A percentile compares a stretch with the other conserved stretches of the same genome.
Evolutionary conservation across 2,888 invertebrate genomes (phyloP).

Genomic region (Rugalucina vietnamica): DNA sequence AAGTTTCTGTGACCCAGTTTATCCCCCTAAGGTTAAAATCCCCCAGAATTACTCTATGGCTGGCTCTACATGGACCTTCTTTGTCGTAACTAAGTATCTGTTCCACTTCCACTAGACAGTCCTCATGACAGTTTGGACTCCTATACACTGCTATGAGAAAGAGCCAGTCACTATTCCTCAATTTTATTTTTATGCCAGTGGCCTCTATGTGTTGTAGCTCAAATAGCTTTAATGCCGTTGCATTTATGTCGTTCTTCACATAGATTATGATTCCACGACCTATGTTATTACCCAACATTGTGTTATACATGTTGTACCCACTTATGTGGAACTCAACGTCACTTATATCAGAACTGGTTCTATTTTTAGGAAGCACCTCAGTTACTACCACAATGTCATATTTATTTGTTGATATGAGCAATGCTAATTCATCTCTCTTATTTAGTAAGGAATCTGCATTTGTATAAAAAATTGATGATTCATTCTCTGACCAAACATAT

Average conservation of each 20-base stretch:
- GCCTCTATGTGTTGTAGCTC: neutral
- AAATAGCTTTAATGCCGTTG: neutral
- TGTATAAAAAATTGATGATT: neutral
- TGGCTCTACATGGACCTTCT: neutral
- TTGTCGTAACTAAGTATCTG: neutral
- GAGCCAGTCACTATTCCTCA: neutral
- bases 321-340: neutral
- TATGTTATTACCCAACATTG: neutral
- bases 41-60: neutral
- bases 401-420: neutral
- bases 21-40: constrained; percentile 23
- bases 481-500: too few species aligned
- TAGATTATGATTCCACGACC: neutral
- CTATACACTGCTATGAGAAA: neutral
- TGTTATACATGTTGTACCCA: neutral
- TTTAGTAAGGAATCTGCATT: constrained; percentile 1
- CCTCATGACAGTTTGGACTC: neutral
- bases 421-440: neutral
- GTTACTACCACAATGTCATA: neutral
- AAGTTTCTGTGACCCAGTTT: neutral
- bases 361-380: neutral
- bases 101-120: neutral
- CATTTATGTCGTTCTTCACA: neutral
- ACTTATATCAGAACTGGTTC: neutral
- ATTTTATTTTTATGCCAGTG: neutral